These are phyloP conservation scores for Pyrrhopygopsis socrates DNA, from an alignment of 2,888 invertebrate genomes.

Conservation along the genomic window DNA sequence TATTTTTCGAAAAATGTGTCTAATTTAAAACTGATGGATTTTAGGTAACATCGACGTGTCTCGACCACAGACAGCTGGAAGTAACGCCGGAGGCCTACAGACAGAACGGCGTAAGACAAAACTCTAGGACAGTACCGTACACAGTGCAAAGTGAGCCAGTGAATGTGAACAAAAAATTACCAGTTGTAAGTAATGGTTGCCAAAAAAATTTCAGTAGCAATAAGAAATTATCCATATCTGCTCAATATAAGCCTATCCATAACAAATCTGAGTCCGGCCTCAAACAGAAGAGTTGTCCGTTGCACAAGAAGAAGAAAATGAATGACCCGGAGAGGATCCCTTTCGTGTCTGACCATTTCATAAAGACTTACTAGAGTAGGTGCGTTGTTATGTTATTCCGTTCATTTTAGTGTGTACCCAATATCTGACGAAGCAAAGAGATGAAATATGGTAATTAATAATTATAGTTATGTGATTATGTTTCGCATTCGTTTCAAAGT, in stretches of 20 bases:
- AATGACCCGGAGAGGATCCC: constrained; percentile 90
- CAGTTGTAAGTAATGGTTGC: constrained; percentile 86
- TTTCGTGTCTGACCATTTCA: constrained; percentile 92
- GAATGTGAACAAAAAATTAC: constrained; percentile 79
- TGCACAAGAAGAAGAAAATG: constrained; percentile 92
- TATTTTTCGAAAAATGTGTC: too few species aligned
- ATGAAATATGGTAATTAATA: too few species aligned
- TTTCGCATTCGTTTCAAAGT: too few species aligned
- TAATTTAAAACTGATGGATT: too few species aligned
- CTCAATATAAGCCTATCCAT: constrained; percentile 92
- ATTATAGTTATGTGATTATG: too few species aligned
- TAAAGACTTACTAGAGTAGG: constrained; percentile 92
- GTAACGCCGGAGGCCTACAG: constrained; percentile 89
- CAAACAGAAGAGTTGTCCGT: constrained; percentile 92
- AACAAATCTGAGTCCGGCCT: constrained; percentile 92
- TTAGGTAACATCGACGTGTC: constrained; percentile 92
- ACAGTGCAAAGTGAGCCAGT: constrained; percentile 78
- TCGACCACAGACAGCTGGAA: constrained; percentile 93
- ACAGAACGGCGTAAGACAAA: constrained; percentile 74
- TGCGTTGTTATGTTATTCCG: neutral
- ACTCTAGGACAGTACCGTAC: constrained; percentile 67
- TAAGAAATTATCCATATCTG: constrained; percentile 91
- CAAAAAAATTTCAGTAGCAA: constrained; percentile 89
- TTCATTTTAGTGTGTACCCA: neutral
- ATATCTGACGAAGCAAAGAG: neutral